A percentile compares a stretch with the other conserved stretches of the same genome.
These are phyloP conservation scores for Dinomys branickii DNA, from an alignment of 2,113 vertebrate genomes.

Conservation along the genomic window DNA sequence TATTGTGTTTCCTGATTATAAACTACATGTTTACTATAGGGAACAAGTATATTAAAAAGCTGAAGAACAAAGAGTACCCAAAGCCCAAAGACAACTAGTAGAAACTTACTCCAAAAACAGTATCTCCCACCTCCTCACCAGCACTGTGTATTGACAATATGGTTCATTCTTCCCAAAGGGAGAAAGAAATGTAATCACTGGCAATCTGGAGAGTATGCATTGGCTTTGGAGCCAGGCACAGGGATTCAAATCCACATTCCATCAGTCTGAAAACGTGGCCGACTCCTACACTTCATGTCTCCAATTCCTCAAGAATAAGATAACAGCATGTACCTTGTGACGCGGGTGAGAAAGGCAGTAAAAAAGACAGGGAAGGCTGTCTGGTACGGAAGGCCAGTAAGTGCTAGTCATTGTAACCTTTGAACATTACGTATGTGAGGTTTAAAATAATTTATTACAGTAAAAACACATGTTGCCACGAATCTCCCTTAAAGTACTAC, in stretches of 20 bases:
- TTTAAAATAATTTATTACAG: neutral
- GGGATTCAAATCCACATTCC: neutral
- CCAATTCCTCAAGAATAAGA: slow-evolving; percentile 33
- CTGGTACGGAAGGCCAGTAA: neutral
- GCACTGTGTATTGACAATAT: neutral
- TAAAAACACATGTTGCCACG: neutral
- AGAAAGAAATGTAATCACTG: neutral
- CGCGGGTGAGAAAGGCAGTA: neutral
- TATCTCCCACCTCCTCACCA: neutral
- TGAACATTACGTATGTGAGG: neutral
- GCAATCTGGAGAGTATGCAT: accelerated
- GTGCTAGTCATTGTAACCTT: neutral
- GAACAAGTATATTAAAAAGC: neutral
- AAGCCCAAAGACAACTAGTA: neutral
- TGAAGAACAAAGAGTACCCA: neutral
- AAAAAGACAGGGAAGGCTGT: neutral
- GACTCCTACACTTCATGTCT: neutral
- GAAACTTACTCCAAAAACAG: neutral
- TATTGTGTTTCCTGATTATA: neutral
- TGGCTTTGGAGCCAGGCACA: neutral
- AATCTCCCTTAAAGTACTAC: neutral
- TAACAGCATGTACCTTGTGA: neutral
- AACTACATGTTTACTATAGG: neutral
- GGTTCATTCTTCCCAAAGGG: neutral
- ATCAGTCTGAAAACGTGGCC: neutral